Percentiles rank a stretch among this genome's conserved stretches.
These are phyloP conservation scores for Eulithis prunata DNA, from an alignment of 2,888 invertebrate genomes.

Conservation along the genomic window DNA sequence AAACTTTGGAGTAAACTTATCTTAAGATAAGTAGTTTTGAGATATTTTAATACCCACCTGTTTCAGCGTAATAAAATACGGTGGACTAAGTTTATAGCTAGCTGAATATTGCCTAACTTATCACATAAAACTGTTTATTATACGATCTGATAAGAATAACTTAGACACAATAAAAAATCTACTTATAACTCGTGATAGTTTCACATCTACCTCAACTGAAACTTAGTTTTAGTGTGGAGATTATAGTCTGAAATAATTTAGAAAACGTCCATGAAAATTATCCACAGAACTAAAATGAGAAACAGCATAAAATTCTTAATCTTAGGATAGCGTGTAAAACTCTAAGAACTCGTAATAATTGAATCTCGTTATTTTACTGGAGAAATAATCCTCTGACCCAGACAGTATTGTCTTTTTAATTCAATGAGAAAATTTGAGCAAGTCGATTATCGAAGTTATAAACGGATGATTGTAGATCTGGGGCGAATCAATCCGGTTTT, in stretches of 20 bases:
- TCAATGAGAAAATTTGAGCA: conserved; percentile 23
- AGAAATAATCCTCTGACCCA: conserved; percentile 18
- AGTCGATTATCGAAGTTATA: conserved; percentile 25
- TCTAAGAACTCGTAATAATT: conserved; percentile 28
- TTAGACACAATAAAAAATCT: background rate
- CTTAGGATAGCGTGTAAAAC: conserved; percentile 20
- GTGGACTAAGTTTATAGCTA: background rate
- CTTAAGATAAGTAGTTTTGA: background rate
- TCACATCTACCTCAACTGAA: no score
- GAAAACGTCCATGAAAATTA: background rate
- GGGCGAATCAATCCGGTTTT: conserved; percentile 36
- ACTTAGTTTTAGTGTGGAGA: background rate
- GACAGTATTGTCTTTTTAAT: conserved; percentile 29
- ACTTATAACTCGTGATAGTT: no score
- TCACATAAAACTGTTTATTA: background rate
- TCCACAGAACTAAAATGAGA: conserved; percentile 6
- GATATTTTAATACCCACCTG: background rate
- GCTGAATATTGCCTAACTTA: conserved; percentile 3
- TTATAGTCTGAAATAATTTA: background rate
- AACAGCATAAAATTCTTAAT: conserved; percentile 13
- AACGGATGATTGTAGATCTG: conserved; percentile 32
- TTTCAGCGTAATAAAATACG: background rate
- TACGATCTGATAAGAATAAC: background rate
- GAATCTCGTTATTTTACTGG: conserved; percentile 27
- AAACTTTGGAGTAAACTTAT: background rate